Evolutionary conservation across 2,113 vertebrate species (phyloP).

Genomic region (Grantiella picta): DNA sequence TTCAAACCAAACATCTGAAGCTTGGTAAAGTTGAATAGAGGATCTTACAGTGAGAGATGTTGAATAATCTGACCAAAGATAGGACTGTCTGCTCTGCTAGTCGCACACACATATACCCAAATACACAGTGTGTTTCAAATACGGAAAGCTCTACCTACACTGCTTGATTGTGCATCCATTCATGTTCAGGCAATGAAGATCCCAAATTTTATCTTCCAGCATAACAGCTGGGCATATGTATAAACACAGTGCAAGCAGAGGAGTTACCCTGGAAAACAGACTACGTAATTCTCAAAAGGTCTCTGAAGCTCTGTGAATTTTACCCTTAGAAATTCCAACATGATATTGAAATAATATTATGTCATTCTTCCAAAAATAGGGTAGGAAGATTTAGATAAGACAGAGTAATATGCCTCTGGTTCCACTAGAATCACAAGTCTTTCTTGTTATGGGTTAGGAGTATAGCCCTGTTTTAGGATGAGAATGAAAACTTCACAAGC

Average conservation of each 20-base stretch:
- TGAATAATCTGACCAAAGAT: background rate
- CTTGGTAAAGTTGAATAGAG: background rate
- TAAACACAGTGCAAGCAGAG: background rate
- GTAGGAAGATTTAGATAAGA: background rate
- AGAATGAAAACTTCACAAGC: background rate
- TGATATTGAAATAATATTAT: background rate
- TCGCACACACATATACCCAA: fast-evolving
- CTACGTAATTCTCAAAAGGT: background rate
- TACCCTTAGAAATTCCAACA: background rate
- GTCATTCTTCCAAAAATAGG: background rate
- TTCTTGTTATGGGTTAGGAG: background rate
- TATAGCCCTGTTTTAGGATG: background rate
- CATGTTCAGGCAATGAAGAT: background rate
- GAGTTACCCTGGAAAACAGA: background rate
- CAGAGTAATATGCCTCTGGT: background rate
- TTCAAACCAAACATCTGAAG: background rate
- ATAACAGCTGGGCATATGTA: background rate
- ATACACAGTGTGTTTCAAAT: background rate
- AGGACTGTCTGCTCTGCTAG: background rate
- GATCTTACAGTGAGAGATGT: background rate
- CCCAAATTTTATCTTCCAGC: background rate
- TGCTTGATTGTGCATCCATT: background rate
- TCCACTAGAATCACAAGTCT: background rate
- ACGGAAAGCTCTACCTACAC: background rate
- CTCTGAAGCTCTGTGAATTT: background rate